Percentiles rank a stretch among this genome's conserved stretches.
Evolutionary conservation across 1,140 invertebrate species (phyloP).

Genomic region (Cotesia glomerata): DNA sequence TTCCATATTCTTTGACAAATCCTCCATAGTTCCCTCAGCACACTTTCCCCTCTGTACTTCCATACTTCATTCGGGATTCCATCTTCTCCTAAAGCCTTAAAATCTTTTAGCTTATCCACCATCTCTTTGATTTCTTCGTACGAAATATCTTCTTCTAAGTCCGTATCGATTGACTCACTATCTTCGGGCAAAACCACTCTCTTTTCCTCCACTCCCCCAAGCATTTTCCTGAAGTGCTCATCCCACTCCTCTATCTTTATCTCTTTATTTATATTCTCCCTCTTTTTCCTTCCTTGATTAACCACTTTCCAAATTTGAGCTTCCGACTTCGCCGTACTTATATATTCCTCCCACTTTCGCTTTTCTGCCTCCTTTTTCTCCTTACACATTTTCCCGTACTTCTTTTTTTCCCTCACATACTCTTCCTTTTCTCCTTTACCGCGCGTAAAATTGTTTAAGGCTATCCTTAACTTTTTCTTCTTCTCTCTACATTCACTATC

Average conservation of each 20-base stretch:
- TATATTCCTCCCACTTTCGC: background rate
- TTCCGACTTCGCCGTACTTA: too few species aligned
- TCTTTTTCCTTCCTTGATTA: background rate
- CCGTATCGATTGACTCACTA: background rate
- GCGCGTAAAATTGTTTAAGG: background rate
- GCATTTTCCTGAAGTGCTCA: too few species aligned
- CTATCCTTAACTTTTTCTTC: slow-evolving; percentile 1
- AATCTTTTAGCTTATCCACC: slow-evolving; percentile 15
- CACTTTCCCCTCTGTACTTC: slow-evolving; percentile 26
- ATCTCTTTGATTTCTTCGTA: background rate
- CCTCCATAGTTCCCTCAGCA: slow-evolving; percentile 36
- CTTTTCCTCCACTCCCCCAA: background rate
- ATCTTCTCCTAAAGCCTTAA: slow-evolving; percentile 42
- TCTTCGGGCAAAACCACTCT: background rate
- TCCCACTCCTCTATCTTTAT: too few species aligned
- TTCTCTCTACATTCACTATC: background rate
- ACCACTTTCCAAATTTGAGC: too few species aligned
- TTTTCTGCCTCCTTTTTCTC: too few species aligned
- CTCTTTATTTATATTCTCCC: background rate
- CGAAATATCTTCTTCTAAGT: background rate
- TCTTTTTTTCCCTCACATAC: too few species aligned
- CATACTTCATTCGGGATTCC: slow-evolving; percentile 42
- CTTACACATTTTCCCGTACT: too few species aligned
- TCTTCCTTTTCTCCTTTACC: too few species aligned
- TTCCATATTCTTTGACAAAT: slow-evolving; percentile 42